Conservation (phyloP, 2,113 vertebrate genomes). For the Cyphomyrus plagiostoma region DNA sequence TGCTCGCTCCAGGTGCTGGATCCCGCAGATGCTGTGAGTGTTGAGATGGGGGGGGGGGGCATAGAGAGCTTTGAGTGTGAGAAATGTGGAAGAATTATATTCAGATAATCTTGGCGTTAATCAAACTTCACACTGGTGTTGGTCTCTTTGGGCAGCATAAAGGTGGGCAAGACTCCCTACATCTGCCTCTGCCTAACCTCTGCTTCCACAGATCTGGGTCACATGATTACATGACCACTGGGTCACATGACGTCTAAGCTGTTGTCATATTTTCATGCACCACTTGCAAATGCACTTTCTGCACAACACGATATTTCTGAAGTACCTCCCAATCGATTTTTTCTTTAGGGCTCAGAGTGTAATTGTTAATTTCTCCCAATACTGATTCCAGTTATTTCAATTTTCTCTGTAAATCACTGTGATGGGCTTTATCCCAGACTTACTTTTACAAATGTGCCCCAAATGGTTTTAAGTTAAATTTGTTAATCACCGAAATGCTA, state of each 20-base stretch:
- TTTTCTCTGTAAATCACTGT: neutral
- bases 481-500: neutral
- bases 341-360: neutral
- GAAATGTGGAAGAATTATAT: neutral
- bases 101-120: neutral
- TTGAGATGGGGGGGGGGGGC: neutral
- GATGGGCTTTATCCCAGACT: neutral
- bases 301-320: neutral
- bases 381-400: neutral
- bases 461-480: neutral
- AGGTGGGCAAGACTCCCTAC: neutral
- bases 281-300: neutral
- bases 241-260: neutral
- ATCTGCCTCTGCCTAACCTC: neutral
- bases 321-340: neutral
- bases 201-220: neutral
- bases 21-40: constrained; percentile 62
- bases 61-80: neutral
- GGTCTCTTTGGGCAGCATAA: neutral
- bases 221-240: neutral
- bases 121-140: neutral
- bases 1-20: constrained; percentile 69
- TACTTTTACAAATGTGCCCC: neutral
- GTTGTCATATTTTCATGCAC: neutral
- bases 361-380: neutral